Evolutionary conservation across 2,797 vertebrate genomes (phyloP).

Genomic region (Decapterus maruadsi): DNA sequence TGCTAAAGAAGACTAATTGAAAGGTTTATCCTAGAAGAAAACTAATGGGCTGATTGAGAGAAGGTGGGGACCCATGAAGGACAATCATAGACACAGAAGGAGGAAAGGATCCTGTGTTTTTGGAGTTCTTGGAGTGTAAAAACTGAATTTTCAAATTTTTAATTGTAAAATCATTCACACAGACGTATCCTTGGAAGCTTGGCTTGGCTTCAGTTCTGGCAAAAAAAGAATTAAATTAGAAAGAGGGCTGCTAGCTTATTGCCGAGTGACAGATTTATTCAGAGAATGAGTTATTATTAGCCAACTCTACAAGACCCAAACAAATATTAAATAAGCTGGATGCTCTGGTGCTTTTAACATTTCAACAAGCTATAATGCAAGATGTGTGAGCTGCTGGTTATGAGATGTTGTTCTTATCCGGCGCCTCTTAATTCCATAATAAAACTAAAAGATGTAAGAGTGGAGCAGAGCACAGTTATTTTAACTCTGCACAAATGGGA

Average conservation of each 20-base stretch:
- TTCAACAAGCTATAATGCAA: slow-evolving; percentile 51
- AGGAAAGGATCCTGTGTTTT: slow-evolving; percentile 13
- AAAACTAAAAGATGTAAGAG: slow-evolving; percentile 57
- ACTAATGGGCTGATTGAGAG: slow-evolving; percentile 31
- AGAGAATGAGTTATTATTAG: slow-evolving; percentile 62
- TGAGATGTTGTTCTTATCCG: slow-evolving; percentile 60
- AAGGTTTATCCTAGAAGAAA: slow-evolving; percentile 39
- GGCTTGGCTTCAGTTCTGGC: slow-evolving; percentile 36
- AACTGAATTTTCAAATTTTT: slow-evolving; percentile 10
- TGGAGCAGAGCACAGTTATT: slow-evolving; percentile 58
- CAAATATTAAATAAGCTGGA: slow-evolving; percentile 61
- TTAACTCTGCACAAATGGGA: slow-evolving; percentile 71
- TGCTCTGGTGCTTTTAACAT: slow-evolving; percentile 41
- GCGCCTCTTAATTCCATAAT: slow-evolving; percentile 61
- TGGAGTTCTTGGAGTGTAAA: slow-evolving; percentile 25
- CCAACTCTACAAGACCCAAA: slow-evolving; percentile 48
- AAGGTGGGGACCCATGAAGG: slow-evolving; percentile 35
- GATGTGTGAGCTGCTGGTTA: slow-evolving; percentile 48
- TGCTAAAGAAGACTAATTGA: slow-evolving; percentile 55
- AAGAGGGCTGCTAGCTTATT: slow-evolving; percentile 24
- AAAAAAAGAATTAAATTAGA: slow-evolving; percentile 38
- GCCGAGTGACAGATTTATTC: slow-evolving; percentile 61
- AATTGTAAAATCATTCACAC: slow-evolving; percentile 50
- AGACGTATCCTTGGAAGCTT: slow-evolving; percentile 24
- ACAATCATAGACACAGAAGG: slow-evolving; percentile 1